Evolutionary conservation across 1,140 invertebrate genomes (phyloP).

Genomic region (Brachionus angularis): DNA sequence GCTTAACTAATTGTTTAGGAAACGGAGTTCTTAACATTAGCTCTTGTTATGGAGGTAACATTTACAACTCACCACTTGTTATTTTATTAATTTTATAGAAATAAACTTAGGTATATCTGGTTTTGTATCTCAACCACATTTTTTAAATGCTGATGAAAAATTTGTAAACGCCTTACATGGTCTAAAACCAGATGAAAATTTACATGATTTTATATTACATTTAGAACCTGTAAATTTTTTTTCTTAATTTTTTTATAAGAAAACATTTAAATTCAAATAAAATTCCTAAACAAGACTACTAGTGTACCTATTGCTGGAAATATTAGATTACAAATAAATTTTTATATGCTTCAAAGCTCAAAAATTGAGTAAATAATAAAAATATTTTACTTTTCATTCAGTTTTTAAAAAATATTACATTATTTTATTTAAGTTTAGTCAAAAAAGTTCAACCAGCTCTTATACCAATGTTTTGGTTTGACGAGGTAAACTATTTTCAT

Average conservation of each 20-base stretch:
- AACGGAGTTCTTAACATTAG: slow-evolving; percentile 38
- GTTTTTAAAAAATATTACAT: neutral
- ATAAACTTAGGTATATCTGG: no score
- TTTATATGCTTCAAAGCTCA: slow-evolving; percentile 11
- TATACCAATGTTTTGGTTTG: slow-evolving; percentile 37
- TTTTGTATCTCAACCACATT: slow-evolving; percentile 38
- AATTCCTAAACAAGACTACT: slow-evolving; percentile 4
- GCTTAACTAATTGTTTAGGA: neutral
- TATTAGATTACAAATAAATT: slow-evolving; percentile 38
- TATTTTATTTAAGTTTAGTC: slow-evolving; percentile 36
- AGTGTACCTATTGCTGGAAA: slow-evolving; percentile 32
- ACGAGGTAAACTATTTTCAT: no score
- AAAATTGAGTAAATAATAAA: slow-evolving; percentile 25
- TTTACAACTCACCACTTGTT: no score
- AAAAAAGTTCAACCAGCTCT: slow-evolving; percentile 34
- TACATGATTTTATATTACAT: slow-evolving; percentile 37
- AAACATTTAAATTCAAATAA: neutral
- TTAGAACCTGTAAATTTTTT: slow-evolving; percentile 34
- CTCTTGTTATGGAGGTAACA: slow-evolving; percentile 17
- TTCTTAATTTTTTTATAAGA: neutral
- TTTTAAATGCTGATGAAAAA: slow-evolving; percentile 43
- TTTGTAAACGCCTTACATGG: slow-evolving; percentile 2
- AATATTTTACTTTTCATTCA: neutral
- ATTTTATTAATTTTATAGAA: no score
- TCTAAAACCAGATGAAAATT: neutral